phyloP scores from a whole-genome alignment of 2,113 vertebrate species.

The Plecotus auritus region DNA sequence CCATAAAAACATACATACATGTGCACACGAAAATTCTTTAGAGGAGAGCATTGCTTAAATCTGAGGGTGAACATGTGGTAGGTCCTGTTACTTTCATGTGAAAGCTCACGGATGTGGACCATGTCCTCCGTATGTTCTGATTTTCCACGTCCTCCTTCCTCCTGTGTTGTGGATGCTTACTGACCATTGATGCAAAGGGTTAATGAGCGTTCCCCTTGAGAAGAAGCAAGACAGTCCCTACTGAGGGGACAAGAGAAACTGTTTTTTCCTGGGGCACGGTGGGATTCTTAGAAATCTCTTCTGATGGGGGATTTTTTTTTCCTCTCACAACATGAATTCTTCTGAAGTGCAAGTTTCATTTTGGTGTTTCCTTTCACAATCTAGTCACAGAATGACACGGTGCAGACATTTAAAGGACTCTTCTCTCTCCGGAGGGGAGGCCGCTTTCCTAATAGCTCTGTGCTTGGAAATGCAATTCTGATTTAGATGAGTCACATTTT shows the following conservation, averaged over 20 bases:
- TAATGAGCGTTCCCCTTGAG: background rate
- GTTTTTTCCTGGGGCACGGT: background rate
- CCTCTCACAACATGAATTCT: background rate
- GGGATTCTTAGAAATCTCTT: conserved; percentile 36
- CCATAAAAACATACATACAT: background rate
- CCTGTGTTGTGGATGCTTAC: background rate
- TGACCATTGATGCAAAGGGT: background rate
- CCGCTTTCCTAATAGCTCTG: conserved; percentile 54
- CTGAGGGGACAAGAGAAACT: background rate
- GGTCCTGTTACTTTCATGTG: background rate
- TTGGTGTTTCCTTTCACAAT: conserved; percentile 63
- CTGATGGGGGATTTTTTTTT: conserved; percentile 1
- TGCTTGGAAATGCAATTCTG: conserved; percentile 72
- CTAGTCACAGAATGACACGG: background rate
- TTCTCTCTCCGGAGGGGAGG: conserved; percentile 60
- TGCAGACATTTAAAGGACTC: conserved; percentile 59
- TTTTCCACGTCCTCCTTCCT: background rate
- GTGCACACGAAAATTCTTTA: background rate
- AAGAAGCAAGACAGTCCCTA: background rate
- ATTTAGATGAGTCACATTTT: conserved; percentile 76
- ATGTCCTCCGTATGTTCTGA: background rate
- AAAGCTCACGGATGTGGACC: background rate
- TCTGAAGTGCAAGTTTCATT: conserved; percentile 50
- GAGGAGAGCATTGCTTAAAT: background rate
- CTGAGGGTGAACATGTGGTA: background rate